Conservation (phyloP, 2,888 invertebrate species). For the Hirtodrosophila trivittata region DNA sequence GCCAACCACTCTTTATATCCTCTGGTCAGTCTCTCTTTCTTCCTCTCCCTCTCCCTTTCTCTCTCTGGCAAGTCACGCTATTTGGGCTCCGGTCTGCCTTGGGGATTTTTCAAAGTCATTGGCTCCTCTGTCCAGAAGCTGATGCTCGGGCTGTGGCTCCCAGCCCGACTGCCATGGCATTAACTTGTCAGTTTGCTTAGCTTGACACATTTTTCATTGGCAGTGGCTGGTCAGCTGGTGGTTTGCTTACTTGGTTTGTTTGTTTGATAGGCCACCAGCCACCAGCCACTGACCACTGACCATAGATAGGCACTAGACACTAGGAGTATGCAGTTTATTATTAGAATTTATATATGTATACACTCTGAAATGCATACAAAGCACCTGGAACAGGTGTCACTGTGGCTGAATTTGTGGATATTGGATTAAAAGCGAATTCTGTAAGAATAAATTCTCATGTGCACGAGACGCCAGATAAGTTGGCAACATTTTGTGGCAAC, state of each 20-base stretch:
- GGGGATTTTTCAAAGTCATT: slow-evolving; percentile 46
- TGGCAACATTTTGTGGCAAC: not conserved
- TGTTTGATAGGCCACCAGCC: slow-evolving; percentile 6
- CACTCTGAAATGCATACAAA: slow-evolving; percentile 1
- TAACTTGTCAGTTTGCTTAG: slow-evolving; percentile 75
- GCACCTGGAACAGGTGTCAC: slow-evolving; percentile 26
- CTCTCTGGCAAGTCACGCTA: slow-evolving; percentile 14
- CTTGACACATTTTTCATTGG: slow-evolving; percentile 73
- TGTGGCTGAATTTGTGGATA: slow-evolving; percentile 36
- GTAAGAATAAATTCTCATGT: not conserved
- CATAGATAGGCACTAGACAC: slow-evolving; percentile 29
- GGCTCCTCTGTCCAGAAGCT: slow-evolving; percentile 16
- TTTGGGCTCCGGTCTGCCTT: slow-evolving; percentile 2
- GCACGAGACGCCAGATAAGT: not conserved
- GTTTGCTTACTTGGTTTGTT: slow-evolving; percentile 14
- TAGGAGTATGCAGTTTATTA: too few species aligned
- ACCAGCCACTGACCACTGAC: slow-evolving; percentile 16
- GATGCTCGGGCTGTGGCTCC: not conserved
- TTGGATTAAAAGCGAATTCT: slow-evolving; percentile 22
- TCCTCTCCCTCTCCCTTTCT: not conserved
- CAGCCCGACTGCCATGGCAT: slow-evolving; percentile 52
- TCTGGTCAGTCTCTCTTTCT: not conserved
- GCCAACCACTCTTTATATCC: slow-evolving; percentile 21
- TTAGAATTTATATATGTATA: too few species aligned
- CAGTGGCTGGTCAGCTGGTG: slow-evolving; percentile 11